Evolutionary conservation across 2,113 vertebrate species (phyloP).

Genomic region (Polyodon spathula): DNA sequence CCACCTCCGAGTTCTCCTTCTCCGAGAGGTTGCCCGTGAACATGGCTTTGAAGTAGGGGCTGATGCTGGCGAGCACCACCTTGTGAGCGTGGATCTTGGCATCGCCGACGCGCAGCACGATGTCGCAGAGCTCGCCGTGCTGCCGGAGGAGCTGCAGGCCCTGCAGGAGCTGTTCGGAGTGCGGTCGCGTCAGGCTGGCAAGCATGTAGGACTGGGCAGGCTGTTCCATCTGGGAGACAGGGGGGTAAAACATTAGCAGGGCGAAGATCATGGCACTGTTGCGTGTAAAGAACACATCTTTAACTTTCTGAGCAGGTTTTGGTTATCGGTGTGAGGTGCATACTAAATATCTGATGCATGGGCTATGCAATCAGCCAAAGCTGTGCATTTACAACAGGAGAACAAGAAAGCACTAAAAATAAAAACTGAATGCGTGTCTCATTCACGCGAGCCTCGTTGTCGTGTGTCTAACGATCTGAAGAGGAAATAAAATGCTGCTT

Average conservation of each 20-base stretch:
- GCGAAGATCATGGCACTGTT: no score
- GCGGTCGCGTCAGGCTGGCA: slow-evolving; percentile 87
- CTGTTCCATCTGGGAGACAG: slow-evolving; percentile 80
- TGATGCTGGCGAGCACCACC: slow-evolving; percentile 93
- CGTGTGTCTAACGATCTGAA: no score
- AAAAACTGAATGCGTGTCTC: no score
- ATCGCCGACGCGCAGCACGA: slow-evolving; percentile 86
- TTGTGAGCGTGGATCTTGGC: slow-evolving; percentile 95
- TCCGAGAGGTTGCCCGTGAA: slow-evolving; percentile 93
- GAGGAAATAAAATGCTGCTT: no score
- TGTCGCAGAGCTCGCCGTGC: slow-evolving; percentile 90
- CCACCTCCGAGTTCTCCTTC: slow-evolving; percentile 91
- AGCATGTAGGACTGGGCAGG: slow-evolving; percentile 88
- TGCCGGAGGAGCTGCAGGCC: slow-evolving; percentile 93
- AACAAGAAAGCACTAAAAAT: no score
- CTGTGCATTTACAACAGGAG: no score
- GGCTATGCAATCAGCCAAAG: no score
- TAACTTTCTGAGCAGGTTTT: no score
- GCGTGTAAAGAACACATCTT: no score
- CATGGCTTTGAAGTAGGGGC: slow-evolving; percentile 98
- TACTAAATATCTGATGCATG: no score
- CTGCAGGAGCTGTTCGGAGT: slow-evolving; percentile 94
- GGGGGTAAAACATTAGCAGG: not conserved
- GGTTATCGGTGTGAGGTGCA: no score
- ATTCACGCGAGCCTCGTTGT: no score